phyloP scores from a whole-genome alignment of 1,140 invertebrate genomes.

The Hermetia illucens region DNA sequence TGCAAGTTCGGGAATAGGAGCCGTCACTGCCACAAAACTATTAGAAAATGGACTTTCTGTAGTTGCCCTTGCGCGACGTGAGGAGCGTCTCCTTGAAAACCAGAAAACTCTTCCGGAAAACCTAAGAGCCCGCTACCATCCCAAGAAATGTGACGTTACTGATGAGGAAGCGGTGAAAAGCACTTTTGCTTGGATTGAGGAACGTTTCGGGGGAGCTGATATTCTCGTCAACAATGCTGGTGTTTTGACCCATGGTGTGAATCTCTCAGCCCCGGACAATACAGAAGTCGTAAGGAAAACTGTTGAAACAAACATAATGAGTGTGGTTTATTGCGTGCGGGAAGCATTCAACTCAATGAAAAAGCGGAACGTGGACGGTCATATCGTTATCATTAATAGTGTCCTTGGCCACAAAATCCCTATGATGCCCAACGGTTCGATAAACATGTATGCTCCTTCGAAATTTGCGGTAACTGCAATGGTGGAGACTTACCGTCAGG shows the following conservation, averaged over 20 bases:
- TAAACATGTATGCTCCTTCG: slow-evolving; percentile 39
- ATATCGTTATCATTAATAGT: slow-evolving; percentile 53
- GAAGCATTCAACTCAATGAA: no score
- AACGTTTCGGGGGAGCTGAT: slow-evolving; percentile 42
- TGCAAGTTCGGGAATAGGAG: slow-evolving; percentile 50
- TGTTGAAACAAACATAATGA: no score
- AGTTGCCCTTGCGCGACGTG: slow-evolving; percentile 46
- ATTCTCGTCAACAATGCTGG: slow-evolving; percentile 59
- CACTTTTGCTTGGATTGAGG: slow-evolving; percentile 43
- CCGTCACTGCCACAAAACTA: slow-evolving; percentile 33
- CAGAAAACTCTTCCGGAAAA: slow-evolving; percentile 12
- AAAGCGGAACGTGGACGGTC: slow-evolving; percentile 40
- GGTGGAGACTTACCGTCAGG: slow-evolving; percentile 40
- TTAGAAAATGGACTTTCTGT: slow-evolving; percentile 43
- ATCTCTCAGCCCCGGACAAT: slow-evolving; percentile 16
- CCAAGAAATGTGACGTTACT: slow-evolving; percentile 42
- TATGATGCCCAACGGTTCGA: slow-evolving; percentile 24
- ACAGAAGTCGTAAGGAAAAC: slow-evolving; percentile 33
- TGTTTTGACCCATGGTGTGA: slow-evolving; percentile 28
- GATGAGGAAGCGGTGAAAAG: slow-evolving; percentile 44
- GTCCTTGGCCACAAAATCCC: slow-evolving; percentile 32
- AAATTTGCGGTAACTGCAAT: slow-evolving; percentile 52
- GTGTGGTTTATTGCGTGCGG: no score
- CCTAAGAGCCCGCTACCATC: slow-evolving; percentile 23
- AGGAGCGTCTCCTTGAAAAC: slow-evolving; percentile 35